phyloP scores from a whole-genome alignment of 2,797 vertebrate genomes.

The Bryconaethiops microstoma region DNA sequence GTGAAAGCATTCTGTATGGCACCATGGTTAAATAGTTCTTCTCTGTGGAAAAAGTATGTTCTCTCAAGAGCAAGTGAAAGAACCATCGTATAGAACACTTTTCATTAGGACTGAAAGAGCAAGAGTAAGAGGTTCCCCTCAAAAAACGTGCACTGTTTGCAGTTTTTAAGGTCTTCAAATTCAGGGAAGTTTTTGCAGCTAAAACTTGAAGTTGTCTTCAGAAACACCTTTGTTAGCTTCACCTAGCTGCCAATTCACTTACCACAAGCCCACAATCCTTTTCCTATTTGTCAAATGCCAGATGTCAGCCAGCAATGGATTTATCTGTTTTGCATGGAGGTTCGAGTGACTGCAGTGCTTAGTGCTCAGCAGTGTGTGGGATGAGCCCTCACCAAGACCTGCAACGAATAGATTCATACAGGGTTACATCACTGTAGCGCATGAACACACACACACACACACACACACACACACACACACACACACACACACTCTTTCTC shows the following conservation, averaged over 20 bases:
- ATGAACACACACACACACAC: constrained; percentile 37
- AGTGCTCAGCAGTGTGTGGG: constrained; percentile 62
- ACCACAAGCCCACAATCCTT: constrained; percentile 17
- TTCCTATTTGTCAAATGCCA: constrained; percentile 40
- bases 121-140: no score
- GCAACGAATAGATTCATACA: constrained; percentile 50
- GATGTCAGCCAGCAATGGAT: constrained; percentile 48
- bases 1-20: not conserved
- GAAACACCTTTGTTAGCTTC: constrained; percentile 8
- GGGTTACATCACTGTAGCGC: constrained; percentile 25
- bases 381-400: constrained; percentile 61
- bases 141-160: not conserved
- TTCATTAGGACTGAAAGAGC: no score
- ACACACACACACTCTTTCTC: not conserved
- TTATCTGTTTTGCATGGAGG: constrained; percentile 61
- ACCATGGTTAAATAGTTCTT: no score
- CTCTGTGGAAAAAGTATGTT: no score
- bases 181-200: not conserved
- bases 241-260: constrained; percentile 28
- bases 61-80: no score
- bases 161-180: not conserved
- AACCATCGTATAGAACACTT: no score
- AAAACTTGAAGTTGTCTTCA: not conserved
- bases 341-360: constrained; percentile 52
- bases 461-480: constrained; percentile 2